Evolutionary conservation across 2,113 vertebrate species (phyloP), one percentile per base, ranked within the genome.

Genomic region (Scophthalmus maximus): DNA sequence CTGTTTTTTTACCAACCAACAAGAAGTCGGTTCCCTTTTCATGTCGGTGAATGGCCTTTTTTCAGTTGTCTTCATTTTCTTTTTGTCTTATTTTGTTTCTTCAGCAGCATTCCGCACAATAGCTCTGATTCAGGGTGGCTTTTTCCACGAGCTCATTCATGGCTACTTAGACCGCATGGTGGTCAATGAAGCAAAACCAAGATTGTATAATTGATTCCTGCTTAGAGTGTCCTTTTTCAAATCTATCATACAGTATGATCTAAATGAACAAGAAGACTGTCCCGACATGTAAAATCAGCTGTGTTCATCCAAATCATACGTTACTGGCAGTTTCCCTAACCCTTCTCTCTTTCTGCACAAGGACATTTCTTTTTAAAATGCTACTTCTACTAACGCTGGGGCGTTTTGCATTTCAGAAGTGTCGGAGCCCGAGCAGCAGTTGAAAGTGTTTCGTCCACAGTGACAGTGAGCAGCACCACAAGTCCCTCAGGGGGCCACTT

Each of bases 401-500:
- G 1, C 42, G 3, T 68, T 73, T 73, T 75, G 26, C 38, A 70
- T 82, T 92, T 74, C 76, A 88, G 90, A 93, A 70, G 91, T 83
- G 58, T 30, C 56, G 76, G 86, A 96, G 93, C 73, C 88, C 72
- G 94, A 95, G 92, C 89, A 92, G 92, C 74, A 94, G 92, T 80
- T 93, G 83, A 91, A 94, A 93, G 93, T 92, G 88, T 87, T 95
- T 88, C 92, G 76, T 49, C 94, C 89, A 57, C 66, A 91, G 78
- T 87, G 87, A 93, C 92, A 92, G 94, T 81, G 71, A 70, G 79
- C 76, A 83, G 81, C 87, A 89, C 80, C 87, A 84, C 40, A 9
- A 76, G 84, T 84, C 86, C 79, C 76, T 83, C 76, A 74, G 78
- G 87, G 80, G 87, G 80, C 79, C 68, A 72, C 61, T 36, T 59